These are phyloP conservation scores for Corythornis vintsioides DNA, from an alignment of 2,113 vertebrate genomes.

Conservation along the genomic window DNA sequence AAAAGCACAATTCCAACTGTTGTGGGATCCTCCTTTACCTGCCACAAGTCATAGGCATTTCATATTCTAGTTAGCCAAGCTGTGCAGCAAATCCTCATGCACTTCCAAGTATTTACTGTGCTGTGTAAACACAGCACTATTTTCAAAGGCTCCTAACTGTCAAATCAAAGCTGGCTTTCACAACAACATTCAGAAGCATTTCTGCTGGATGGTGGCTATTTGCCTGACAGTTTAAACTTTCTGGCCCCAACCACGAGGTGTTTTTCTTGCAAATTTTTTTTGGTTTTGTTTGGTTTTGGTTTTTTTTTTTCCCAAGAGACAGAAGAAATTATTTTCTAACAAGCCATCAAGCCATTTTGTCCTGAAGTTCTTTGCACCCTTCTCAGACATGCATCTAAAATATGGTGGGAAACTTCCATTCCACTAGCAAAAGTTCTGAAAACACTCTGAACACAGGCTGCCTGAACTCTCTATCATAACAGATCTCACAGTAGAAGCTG, in stretches of 20 bases:
- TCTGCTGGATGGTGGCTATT: constrained; percentile 51
- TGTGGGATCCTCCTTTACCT: constrained; percentile 14
- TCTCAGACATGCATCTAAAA: background rate
- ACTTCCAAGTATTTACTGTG: constrained; percentile 53
- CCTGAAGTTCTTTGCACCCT: background rate
- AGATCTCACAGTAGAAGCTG: background rate
- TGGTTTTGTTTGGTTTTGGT: too few relatives aligned
- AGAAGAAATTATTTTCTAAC: constrained; percentile 14
- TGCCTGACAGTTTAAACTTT: constrained; percentile 47
- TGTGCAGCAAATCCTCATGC: constrained; percentile 11
- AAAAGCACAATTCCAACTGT: constrained; percentile 13
- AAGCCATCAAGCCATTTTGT: constrained; percentile 22
- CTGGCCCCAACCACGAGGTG: background rate
- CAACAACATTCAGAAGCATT: constrained; percentile 9
- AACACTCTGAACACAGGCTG: background rate
- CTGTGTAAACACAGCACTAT: constrained; percentile 34
- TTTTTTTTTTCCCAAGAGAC: background rate
- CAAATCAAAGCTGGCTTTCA: constrained; percentile 59
- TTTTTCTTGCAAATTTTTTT: background rate
- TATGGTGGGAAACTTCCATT: background rate
- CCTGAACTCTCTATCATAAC: background rate
- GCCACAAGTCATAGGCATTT: background rate
- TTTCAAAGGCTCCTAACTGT: constrained; percentile 60
- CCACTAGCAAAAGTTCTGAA: background rate
- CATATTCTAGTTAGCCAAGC: constrained; percentile 54